These are phyloP conservation scores for Eristalis intricaria DNA, from an alignment of 2,888 invertebrate species.

Conservation along the genomic window DNA sequence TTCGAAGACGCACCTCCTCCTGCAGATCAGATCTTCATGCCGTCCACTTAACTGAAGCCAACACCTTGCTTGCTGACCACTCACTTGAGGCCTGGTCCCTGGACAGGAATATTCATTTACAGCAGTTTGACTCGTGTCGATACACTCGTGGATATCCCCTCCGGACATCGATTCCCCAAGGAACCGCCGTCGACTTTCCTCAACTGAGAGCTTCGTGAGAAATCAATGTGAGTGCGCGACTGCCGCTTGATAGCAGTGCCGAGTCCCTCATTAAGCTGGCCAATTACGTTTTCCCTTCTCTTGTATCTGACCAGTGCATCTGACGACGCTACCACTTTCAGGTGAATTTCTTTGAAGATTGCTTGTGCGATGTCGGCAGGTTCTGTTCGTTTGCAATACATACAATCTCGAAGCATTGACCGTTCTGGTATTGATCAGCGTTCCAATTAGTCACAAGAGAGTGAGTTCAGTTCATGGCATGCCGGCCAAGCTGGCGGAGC, in stretches of 20 bases:
- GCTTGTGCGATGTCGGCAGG: neutral
- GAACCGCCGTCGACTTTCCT: slow-evolving; percentile 10
- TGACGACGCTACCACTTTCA: slow-evolving; percentile 2
- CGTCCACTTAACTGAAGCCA: neutral
- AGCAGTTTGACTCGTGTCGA: slow-evolving; percentile 43
- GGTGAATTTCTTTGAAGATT: neutral
- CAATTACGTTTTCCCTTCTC: slow-evolving; percentile 56
- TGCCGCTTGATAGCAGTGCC: slow-evolving; percentile 57
- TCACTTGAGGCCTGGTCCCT: neutral
- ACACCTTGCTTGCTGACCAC: neutral
- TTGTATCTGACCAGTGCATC: slow-evolving; percentile 13
- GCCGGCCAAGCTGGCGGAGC: slow-evolving; percentile 16
- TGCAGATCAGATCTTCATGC: neutral
- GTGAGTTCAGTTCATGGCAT: slow-evolving; percentile 34
- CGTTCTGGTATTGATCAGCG: slow-evolving; percentile 72
- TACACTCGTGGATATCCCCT: slow-evolving; percentile 25
- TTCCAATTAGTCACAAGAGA: slow-evolving; percentile 67
- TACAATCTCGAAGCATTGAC: slow-evolving; percentile 62
- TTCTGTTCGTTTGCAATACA: neutral
- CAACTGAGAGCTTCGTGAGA: slow-evolving; percentile 49
- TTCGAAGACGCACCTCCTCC: neutral
- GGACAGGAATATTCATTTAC: slow-evolving; percentile 17
- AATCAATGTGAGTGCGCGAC: slow-evolving; percentile 58
- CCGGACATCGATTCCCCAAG: slow-evolving; percentile 20
- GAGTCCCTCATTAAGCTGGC: slow-evolving; percentile 62